Evolutionary conservation across 2,113 vertebrate species (phyloP).

Genomic region (Formicarius rufipectus): DNA sequence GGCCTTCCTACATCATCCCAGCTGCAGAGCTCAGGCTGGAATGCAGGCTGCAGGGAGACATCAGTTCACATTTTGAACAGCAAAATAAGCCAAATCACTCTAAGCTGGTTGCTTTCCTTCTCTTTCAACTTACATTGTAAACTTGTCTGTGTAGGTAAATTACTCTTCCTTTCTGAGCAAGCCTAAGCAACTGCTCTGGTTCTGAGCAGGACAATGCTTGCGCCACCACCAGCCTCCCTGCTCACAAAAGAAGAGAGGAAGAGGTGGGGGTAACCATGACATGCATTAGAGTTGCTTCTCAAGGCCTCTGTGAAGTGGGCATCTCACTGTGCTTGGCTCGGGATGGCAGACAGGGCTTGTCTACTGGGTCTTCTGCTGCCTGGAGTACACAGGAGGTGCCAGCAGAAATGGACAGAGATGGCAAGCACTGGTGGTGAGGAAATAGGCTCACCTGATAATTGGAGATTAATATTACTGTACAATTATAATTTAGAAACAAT

Average conservation of each 20-base stretch:
- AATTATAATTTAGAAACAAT: background rate
- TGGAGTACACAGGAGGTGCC: background rate
- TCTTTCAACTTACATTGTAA: background rate
- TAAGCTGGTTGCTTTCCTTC: background rate
- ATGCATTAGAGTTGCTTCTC: background rate
- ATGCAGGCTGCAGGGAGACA: background rate
- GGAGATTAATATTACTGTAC: background rate
- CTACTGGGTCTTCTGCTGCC: background rate
- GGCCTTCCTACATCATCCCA: background rate
- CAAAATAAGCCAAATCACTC: background rate
- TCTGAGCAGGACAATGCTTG: background rate
- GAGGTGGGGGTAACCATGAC: background rate
- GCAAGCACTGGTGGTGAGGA: background rate
- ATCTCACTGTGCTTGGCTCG: background rate
- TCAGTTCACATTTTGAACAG: background rate
- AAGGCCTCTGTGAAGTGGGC: background rate
- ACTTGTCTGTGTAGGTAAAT: background rate
- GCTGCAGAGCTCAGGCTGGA: background rate
- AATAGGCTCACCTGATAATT: background rate
- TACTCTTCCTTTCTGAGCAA: background rate
- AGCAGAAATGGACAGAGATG: background rate
- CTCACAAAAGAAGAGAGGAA: background rate
- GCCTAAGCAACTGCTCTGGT: background rate
- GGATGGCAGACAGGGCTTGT: background rate
- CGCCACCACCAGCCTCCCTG: background rate